Evolutionary conservation across 30 jellyfish, hydroid and myxozoan genomes (phyloP), one percentile per base, ranked within the genome.

Genomic region (Pseudorhiza aurosa): DNA sequence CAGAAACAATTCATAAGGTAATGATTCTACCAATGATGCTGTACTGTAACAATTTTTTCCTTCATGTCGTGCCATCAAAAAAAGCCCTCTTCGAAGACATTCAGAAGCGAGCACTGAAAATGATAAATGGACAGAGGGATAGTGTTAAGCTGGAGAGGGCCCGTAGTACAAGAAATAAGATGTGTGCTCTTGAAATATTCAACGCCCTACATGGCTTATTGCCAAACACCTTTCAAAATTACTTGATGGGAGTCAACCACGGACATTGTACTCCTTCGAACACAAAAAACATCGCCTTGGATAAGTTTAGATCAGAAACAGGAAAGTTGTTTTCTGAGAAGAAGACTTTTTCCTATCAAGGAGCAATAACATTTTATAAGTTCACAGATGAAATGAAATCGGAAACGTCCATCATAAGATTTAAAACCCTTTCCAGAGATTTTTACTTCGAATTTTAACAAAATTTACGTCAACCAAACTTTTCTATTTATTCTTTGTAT

Each of bases 111-210:
- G 68, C 68, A 43, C 68, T 68, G 68, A 47, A 68, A 43, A 42
- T 68, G 25, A 68, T 68, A 68, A 68, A 68, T 32, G 65, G 83
- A 17, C 17, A 43, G 39, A 68, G 83, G 42, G 39, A 68, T 27
- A 36, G 83, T 68, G 83, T 68, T 36, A 68, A 68, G 68, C 83
- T 68, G 58, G 58, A 47, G 75, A 45, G 26, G 49, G 86, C 49
- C 56, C 46, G 59, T 76, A 47, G 75, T 36, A 2, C 49, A 43
- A 35, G 82, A 68, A 68, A 68, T 15, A 72, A 72, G 59, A 72
- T 72, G 86, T 72, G 86, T 72, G 86, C 79, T 65, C 79, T 31
- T 65, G 79, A 65, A 65, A 32, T 65, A 67, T 65, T 65, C 79
- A 30, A 58, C 18, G 25, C 24, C 25, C 25, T 58, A 39, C 18